A percentile compares a stretch with the other conserved stretches of the same genome.
Evolutionary conservation across 2,797 vertebrate species (phyloP).

Genomic region (Poecile montanus): DNA sequence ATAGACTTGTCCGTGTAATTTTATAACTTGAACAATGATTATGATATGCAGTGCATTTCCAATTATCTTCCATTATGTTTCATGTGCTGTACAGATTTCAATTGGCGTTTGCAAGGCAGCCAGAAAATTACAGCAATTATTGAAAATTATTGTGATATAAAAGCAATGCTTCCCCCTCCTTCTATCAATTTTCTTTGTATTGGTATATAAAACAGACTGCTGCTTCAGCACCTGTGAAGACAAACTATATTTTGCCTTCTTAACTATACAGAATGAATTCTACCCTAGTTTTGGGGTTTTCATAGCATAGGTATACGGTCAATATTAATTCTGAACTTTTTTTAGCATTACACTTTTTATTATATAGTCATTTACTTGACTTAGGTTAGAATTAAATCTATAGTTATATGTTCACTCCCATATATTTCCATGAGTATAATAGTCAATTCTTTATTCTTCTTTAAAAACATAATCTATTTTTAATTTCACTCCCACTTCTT

Average conservation of each 20-base stretch:
- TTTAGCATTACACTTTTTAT: neutral
- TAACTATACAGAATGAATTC: neutral
- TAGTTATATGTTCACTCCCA: neutral
- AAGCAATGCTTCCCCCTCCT: slow-evolving; percentile 28
- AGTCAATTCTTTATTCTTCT: neutral
- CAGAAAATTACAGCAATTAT: slow-evolving; percentile 72
- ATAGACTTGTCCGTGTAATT: slow-evolving; percentile 2
- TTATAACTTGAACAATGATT: slow-evolving; percentile 56
- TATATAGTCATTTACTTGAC: neutral
- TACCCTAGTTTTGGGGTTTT: neutral
- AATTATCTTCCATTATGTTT: slow-evolving; percentile 55
- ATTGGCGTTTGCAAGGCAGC: slow-evolving; percentile 34
- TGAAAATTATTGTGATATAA: slow-evolving; percentile 69
- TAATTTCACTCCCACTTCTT: neutral
- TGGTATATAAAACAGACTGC: slow-evolving; percentile 37
- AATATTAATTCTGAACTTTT: neutral
- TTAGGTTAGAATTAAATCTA: neutral
- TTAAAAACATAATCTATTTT: neutral
- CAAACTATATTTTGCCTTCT: slow-evolving; percentile 14
- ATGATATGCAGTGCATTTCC: slow-evolving; percentile 35
- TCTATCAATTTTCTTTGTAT: slow-evolving; percentile 52
- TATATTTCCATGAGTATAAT: neutral
- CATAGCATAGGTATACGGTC: neutral
- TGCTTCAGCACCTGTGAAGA: slow-evolving; percentile 24
- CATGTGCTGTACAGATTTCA: slow-evolving; percentile 30